phyloP scores from a whole-genome alignment of 2,888 invertebrate genomes.

The Cetonia aurata region DNA sequence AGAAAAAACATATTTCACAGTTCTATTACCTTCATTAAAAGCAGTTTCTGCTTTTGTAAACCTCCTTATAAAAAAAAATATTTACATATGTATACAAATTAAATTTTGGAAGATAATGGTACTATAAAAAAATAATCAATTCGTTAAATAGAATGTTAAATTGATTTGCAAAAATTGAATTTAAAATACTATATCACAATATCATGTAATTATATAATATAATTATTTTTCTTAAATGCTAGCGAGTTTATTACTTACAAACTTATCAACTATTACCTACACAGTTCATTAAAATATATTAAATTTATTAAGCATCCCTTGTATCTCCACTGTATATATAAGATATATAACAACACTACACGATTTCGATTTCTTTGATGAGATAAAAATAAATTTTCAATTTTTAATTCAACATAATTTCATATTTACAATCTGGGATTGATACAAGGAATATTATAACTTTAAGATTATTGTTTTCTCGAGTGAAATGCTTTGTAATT shows the following conservation, averaged over 20 bases:
- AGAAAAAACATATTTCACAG: constrained; percentile 2
- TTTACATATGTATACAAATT: constrained; percentile 9
- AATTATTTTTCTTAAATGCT: constrained; percentile 34
- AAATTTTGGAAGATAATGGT: constrained; percentile 17
- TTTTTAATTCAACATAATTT: neutral
- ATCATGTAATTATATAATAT: constrained; percentile 16
- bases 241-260: constrained; percentile 27
- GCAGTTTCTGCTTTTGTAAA: too few relatives aligned
- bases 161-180: constrained; percentile 16
- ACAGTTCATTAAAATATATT: constrained; percentile 30
- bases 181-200: constrained; percentile 40
- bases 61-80: neutral
- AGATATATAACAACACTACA: neutral
- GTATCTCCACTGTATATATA: neutral
- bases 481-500: too few relatives aligned
- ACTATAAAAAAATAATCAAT: constrained; percentile 16
- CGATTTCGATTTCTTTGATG: neutral
- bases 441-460: too few relatives aligned
- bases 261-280: constrained; percentile 7
- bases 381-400: neutral
- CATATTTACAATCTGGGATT: too few relatives aligned
- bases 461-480: too few relatives aligned
- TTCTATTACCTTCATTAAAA: too few relatives aligned
- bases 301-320: constrained; percentile 19
- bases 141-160: constrained; percentile 14